phyloP scores from a whole-genome alignment of 2,888 invertebrate species.

The Caradrina kadenii region DNA sequence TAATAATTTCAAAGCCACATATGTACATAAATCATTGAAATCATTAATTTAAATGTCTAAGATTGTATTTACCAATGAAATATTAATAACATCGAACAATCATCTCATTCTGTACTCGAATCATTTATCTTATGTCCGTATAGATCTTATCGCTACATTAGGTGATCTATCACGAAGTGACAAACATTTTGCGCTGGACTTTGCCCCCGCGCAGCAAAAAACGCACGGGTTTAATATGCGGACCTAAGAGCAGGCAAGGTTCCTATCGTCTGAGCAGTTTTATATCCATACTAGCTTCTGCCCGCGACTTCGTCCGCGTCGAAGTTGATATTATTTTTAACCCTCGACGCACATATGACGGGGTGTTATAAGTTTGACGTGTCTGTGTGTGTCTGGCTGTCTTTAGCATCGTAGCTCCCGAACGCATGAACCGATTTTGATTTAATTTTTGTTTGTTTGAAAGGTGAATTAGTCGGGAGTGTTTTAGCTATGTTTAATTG shows the following conservation, averaged over 20 bases:
- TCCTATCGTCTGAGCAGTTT: background rate
- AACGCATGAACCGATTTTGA: no score
- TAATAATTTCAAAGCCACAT: conserved; percentile 20
- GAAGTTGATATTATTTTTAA: no score
- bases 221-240: background rate
- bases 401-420: no score
- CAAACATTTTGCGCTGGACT: conserved; percentile 54
- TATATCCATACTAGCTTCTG: background rate
- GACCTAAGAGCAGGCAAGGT: background rate
- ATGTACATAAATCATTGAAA: conserved; percentile 36
- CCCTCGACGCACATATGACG: no score
- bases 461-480: no score
- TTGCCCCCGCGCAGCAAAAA: conserved; percentile 46
- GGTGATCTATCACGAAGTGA: conserved; percentile 61
- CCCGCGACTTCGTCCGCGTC: no score
- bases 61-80: conserved; percentile 26
- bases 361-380: no score
- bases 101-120: conserved; percentile 37
- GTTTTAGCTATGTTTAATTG: no score
- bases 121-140: conserved; percentile 47
- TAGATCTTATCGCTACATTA: conserved; percentile 65
- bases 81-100: conserved; percentile 39
- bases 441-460: no score
- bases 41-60: conserved; percentile 16
- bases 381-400: no score